Conservation (phyloP, 2,888 invertebrate species). For the Yponomeuta malinellus region DNA sequence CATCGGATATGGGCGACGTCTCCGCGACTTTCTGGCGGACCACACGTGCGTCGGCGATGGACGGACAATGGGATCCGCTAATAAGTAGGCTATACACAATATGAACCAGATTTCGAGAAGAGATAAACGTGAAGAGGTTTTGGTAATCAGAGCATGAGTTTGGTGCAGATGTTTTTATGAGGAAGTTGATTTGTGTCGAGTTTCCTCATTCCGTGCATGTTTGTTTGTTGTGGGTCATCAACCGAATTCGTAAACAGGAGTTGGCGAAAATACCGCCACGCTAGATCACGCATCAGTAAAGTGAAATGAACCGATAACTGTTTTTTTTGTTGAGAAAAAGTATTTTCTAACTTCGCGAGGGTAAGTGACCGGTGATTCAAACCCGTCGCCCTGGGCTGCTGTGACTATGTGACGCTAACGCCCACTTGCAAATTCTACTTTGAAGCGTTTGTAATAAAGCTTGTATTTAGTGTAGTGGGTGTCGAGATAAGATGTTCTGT, state of each 20-base stretch:
- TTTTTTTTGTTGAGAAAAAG: conserved; percentile 28
- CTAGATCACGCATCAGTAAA: neutral
- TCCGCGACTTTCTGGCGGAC: conserved; percentile 12
- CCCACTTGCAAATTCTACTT: conserved; percentile 10
- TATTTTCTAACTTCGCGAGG: conserved; percentile 52
- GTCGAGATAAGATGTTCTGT: conserved; percentile 12
- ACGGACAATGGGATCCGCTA: conserved; percentile 11
- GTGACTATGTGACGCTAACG: neutral
- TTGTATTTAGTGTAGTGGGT: conserved; percentile 1
- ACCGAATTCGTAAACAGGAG: conserved; percentile 9
- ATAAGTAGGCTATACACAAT: neutral
- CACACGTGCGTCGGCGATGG: conserved; percentile 5
- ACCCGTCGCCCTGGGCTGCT: conserved; percentile 8
- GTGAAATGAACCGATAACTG: neutral
- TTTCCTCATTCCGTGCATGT: neutral
- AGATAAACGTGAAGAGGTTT: neutral
- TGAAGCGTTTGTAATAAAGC: conserved; percentile 11
- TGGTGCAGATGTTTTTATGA: neutral
- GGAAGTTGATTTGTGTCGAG: neutral
- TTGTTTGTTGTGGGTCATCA: neutral
- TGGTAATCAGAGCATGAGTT: neutral
- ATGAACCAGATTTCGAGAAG: neutral
- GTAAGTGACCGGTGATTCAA: conserved; percentile 63
- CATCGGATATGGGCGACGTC: neutral
- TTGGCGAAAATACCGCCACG: neutral